Base-by-base conservation (phyloP, 2,113 vertebrate species). In the Todiramphus chloris region DNA sequence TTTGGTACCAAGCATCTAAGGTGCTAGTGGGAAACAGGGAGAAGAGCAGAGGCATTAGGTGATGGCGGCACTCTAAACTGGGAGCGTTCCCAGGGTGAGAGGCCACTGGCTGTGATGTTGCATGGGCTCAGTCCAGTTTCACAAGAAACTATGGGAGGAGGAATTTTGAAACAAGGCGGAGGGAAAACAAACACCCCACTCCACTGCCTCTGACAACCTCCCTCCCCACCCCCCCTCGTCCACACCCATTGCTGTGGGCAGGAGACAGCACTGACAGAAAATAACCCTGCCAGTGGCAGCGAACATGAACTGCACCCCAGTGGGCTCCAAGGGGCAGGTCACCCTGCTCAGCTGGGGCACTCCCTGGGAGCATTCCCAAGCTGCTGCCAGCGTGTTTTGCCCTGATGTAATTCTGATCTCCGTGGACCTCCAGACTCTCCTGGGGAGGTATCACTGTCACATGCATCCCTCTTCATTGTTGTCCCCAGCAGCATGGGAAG, bases 261-360 rank as follows among this genome's bases (percentile, higher is more conserved):
- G 62, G 73, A 72, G 58, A 39, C 11, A 16, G 60, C 81, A 76
- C 41, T 0, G 0, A 33, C 77, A 59, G 78, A 59, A 56, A 15
- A 15, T 13, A 3, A 2, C 7, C 20, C 27, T 6, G 0, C 62
- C 5, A 16, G 15, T 1, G 3, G 35, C 37, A 64, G 43, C 1
- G 1, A 73, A 48, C 35, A 12, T 0, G 1, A 55, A 30, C 60
- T 84, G 69, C 62, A 35, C 35, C 70, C 78, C 17, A 0, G 37
- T 37, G 48, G 59, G 75, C 66, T 90, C 24, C 4, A 0, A 58
- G n/a, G 79, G 51, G 56, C 2, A 5, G 81, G 83, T 73, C 17
- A 0, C 43, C 30, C 33, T 0, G 0, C 81, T 80, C 3, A 6
- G 50, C 55, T 4, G 3, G 53, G n/a, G 18, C 0, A 1, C 41